Conservation (phyloP, 2,113 vertebrate species). For the Oryzias woworae region DNA sequence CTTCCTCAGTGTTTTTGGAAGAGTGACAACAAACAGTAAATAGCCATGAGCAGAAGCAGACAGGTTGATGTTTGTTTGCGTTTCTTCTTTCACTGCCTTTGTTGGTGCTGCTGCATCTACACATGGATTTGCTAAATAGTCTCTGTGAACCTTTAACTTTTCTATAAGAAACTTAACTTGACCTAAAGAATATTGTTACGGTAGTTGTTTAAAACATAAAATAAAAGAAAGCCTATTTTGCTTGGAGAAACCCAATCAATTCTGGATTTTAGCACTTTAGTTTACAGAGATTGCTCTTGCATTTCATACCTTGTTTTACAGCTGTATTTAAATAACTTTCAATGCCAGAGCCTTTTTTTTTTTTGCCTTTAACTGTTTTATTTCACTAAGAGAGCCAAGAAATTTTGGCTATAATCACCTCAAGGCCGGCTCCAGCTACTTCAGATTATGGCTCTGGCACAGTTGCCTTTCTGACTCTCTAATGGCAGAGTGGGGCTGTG, state of each 20-base stretch:
- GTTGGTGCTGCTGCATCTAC: slow-evolving; percentile 9
- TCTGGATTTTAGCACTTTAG: too few species aligned
- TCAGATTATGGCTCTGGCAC: slow-evolving; percentile 37
- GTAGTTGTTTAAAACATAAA: neutral
- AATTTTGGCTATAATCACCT: slow-evolving; percentile 7
- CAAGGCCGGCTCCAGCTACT: slow-evolving; percentile 19
- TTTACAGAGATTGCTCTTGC: too few species aligned
- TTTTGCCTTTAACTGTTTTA: neutral
- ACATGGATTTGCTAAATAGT: neutral
- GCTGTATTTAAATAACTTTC: slow-evolving; percentile 3
- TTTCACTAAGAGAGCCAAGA: slow-evolving; percentile 15
- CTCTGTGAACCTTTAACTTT: too few species aligned
- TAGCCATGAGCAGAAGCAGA: slow-evolving; percentile 70
- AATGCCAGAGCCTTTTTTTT: neutral
- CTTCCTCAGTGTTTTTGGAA: slow-evolving; percentile 36
- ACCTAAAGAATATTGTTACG: too few species aligned
- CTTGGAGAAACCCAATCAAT: too few species aligned
- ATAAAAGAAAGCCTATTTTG: neutral
- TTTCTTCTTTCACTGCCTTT: slow-evolving; percentile 41
- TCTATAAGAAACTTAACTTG: too few species aligned
- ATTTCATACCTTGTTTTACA: neutral
- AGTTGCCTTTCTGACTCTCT: slow-evolving; percentile 19
- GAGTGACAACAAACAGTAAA: slow-evolving; percentile 61
- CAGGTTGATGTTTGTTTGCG: slow-evolving; percentile 66
- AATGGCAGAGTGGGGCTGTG: slow-evolving; percentile 6